Conservation (phyloP, 2,797 vertebrate genomes). For the Parauchenoglanis punctatus region DNA sequence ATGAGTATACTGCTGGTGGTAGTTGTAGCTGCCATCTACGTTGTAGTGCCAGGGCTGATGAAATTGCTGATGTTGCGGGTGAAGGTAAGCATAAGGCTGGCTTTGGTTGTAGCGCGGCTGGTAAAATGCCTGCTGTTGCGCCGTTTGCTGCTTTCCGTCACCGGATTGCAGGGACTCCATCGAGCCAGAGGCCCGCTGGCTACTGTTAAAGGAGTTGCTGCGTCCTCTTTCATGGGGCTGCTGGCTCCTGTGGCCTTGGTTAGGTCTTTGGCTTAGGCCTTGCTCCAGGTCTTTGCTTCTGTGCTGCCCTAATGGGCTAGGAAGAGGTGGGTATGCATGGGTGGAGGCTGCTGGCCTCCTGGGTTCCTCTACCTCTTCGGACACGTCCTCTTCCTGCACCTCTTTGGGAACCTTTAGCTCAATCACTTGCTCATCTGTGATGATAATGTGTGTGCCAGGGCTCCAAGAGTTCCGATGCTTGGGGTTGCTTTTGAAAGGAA, state of each 20-base stretch:
- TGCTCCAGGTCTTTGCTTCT: constrained; percentile 77
- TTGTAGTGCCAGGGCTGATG: constrained; percentile 78
- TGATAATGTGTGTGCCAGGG: constrained; percentile 96
- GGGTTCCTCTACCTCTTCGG: constrained; percentile 61
- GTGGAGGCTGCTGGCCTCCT: constrained; percentile 71
- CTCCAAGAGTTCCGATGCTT: constrained; percentile 98
- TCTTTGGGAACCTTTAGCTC: constrained; percentile 95
- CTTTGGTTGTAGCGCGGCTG: constrained; percentile 75
- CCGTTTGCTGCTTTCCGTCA: constrained; percentile 73
- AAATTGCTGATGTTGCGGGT: constrained; percentile 72
- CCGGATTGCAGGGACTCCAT: constrained; percentile 62
- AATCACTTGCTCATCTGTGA: constrained; percentile 92
- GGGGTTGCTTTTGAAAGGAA: constrained; percentile 98
- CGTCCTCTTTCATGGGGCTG: constrained; percentile 81
- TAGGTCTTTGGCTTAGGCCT: constrained; percentile 82
- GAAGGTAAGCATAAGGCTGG: constrained; percentile 64
- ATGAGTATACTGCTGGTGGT: constrained; percentile 73
- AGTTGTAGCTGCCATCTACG: constrained; percentile 57
- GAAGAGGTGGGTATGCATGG: constrained; percentile 69
- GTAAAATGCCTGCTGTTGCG: constrained; percentile 77
- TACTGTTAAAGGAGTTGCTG: constrained; percentile 91
- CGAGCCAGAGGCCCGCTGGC: constrained; percentile 76
- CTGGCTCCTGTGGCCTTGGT: constrained; percentile 65
- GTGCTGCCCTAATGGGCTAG: constrained; percentile 67
- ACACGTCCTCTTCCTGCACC: constrained; percentile 74